Evolutionary conservation across 2,888 invertebrate genomes (phyloP), one percentile per base, ranked within the genome.

Genomic region (Steinernema scapterisci): DNA sequence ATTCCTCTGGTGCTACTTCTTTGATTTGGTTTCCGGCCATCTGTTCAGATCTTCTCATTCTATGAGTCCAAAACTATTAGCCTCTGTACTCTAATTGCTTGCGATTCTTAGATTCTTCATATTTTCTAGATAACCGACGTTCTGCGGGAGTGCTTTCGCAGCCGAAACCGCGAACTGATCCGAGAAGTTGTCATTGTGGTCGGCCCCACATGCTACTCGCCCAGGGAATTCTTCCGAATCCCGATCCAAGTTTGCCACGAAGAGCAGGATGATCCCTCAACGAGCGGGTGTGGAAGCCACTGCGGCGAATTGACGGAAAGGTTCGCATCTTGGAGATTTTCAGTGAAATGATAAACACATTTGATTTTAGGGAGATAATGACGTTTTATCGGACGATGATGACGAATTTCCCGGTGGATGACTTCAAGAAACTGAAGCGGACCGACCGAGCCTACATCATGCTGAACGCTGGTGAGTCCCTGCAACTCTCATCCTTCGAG

Each of bases 151-250:
- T 74, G 77, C 19, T 79, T 80, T 27, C 76, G 79, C 25, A 19
- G 72, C 1, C 70, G 48, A 23, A 78, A 78, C 71, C 73, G 70
- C n/a, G 74, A 45, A 6, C 23, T 71, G 3, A 75, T 78, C 21
- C 25, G 43, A 48, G 78, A 78, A 54, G 54, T 77, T 44, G 74
- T 78, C 25, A 70, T 78, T 19, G 31, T 78, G 27, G 44, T 78
- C 5, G 77, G 77, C 25, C 56, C 70, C 48, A 76, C 75, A 13
- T 76, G 76, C 11, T 76, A 71, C 38, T 43, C 56, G 52, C 78
- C 78, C 38, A 70, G 71, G n/a, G 78, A 78, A 63, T 48, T 76
- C 27, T 78, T 76, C 52, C 73, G 78, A 16, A 79, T 78, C 23
- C 63, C 63, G 1, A 63, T 63, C 13, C 11, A 16, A 1, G 16